These are phyloP conservation scores for Prietella phreatophila DNA, from an alignment of 2,113 vertebrate species.

Conservation along the genomic window DNA sequence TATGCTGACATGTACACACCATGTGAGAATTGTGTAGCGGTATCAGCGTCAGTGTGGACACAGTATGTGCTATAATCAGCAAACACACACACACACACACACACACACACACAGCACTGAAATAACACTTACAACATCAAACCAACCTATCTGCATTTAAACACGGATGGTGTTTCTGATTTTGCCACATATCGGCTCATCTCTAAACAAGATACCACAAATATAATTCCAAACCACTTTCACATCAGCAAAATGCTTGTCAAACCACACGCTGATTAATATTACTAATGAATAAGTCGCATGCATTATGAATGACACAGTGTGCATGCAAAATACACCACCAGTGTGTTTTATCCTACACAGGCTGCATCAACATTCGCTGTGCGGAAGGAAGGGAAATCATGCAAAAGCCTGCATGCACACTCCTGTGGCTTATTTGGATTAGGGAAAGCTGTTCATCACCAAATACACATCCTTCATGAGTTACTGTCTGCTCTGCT, in stretches of 20 bases:
- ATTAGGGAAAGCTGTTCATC: constrained; percentile 32
- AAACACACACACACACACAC: not conserved
- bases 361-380: not conserved
- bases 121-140: not conserved
- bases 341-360: constrained; percentile 13
- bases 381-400: not conserved
- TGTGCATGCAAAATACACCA: not conserved
- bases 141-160: not conserved
- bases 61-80: not conserved
- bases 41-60: not conserved
- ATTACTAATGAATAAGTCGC: not conserved
- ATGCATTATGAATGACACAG: not conserved
- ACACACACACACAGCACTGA: not conserved
- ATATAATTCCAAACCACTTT: not conserved
- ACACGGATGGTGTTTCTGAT: not conserved
- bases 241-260: not conserved
- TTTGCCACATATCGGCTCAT: not conserved
- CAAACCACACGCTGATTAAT: not conserved
- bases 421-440: constrained; percentile 16
- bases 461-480: constrained; percentile 7
- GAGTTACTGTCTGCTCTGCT: not conserved
- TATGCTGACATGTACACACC: not conserved
- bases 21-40: not conserved
- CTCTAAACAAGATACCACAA: not conserved
- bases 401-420: constrained; percentile 15